Evolutionary conservation across 1,140 invertebrate species (phyloP).

Genomic region (Neodiprion lecontei): DNA sequence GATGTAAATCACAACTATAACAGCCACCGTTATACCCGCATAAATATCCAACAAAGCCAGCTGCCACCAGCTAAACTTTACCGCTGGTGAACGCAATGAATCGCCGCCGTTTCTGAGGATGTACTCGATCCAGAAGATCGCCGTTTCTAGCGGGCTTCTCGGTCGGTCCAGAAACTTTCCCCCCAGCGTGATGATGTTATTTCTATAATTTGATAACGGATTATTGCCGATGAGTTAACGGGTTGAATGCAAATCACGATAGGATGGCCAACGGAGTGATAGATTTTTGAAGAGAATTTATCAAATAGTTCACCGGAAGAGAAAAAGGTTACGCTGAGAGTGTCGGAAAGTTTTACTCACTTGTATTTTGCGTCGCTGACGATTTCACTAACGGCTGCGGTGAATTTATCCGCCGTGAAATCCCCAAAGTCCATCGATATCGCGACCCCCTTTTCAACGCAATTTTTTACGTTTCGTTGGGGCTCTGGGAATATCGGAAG

Average conservation of each 20-base stretch:
- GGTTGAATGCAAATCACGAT: too few species aligned
- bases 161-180: slow-evolving; percentile 66
- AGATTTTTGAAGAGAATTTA: background rate
- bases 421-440: slow-evolving; percentile 25
- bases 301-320: too few species aligned
- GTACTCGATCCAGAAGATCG: slow-evolving; percentile 71
- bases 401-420: slow-evolving; percentile 28
- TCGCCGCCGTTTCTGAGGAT: slow-evolving; percentile 47
- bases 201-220: background rate
- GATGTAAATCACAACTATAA: slow-evolving; percentile 18
- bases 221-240: background rate
- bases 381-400: slow-evolving; percentile 28
- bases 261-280: background rate
- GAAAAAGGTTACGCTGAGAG: background rate
- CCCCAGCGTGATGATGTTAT: background rate
- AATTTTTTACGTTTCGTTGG: slow-evolving; percentile 20
- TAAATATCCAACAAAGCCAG: slow-evolving; percentile 50
- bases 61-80: slow-evolving; percentile 54
- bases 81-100: slow-evolving; percentile 46
- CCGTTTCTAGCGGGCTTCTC: slow-evolving; percentile 61
- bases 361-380: slow-evolving; percentile 30
- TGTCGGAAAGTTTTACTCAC: slow-evolving; percentile 12
- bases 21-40: slow-evolving; percentile 27
- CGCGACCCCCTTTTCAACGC: slow-evolving; percentile 25
- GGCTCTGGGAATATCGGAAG: slow-evolving; percentile 46